phyloP scores from a whole-genome alignment of 2,797 vertebrate genomes.

The Hydrolagus colliei region DNA sequence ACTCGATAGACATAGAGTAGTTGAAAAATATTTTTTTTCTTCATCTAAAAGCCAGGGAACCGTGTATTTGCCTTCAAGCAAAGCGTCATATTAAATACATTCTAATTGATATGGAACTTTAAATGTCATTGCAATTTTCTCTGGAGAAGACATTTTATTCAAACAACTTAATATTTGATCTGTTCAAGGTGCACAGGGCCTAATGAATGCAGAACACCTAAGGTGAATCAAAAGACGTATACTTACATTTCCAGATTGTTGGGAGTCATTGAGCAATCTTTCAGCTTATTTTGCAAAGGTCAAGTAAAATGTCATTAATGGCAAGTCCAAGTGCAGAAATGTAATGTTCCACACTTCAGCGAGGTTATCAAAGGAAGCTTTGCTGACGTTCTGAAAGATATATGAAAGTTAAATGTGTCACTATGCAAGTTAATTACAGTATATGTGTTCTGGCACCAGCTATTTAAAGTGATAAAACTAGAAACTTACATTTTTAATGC shows the following conservation, averaged over 20 bases:
- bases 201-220: background rate
- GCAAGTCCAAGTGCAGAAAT: background rate
- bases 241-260: background rate
- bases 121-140: background rate
- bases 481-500: background rate
- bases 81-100: background rate
- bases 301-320: background rate
- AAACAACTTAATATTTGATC: background rate
- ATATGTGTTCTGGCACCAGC: background rate
- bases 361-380: background rate
- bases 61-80: too few species aligned
- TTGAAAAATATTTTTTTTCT: too few species aligned
- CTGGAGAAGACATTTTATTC: background rate
- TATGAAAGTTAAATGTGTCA: background rate
- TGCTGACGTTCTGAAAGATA: background rate
- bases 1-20: too few species aligned
- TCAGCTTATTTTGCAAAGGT: background rate
- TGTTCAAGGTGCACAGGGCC: background rate
- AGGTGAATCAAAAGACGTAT: background rate
- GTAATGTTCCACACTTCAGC: background rate
- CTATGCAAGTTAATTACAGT: background rate
- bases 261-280: background rate
- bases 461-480: background rate
- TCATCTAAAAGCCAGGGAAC: too few species aligned
- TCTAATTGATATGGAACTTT: background rate